Evolutionary conservation across 2,888 invertebrate genomes (phyloP).

Genomic region (Cephus rjabovi): DNA sequence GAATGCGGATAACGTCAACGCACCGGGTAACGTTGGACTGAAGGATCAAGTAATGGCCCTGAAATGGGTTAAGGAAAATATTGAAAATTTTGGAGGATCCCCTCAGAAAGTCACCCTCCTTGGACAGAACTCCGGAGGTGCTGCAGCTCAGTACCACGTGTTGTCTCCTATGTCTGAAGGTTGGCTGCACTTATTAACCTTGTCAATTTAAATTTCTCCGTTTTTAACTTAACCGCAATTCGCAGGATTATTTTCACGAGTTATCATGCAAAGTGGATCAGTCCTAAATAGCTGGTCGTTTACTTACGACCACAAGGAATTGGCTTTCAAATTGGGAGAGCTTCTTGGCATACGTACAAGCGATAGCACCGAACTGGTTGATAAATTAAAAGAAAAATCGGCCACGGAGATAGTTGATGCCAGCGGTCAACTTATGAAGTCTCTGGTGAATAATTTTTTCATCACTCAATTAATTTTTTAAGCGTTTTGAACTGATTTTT

Average conservation of each 20-base stretch:
- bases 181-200: conserved; percentile 38
- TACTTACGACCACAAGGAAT: conserved; percentile 42
- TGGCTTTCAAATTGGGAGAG: conserved; percentile 56
- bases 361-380: conserved; percentile 49
- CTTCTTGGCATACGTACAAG: conserved; percentile 51
- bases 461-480: neutral
- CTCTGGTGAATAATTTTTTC: conserved; percentile 29
- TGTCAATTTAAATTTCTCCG: neutral
- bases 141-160: conserved; percentile 34
- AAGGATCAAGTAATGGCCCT: conserved; percentile 70
- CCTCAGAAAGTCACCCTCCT: conserved; percentile 69
- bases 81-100: conserved; percentile 68
- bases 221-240: neutral
- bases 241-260: conserved; percentile 53
- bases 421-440: neutral
- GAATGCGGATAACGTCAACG: conserved; percentile 36
- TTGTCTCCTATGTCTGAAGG: conserved; percentile 39
- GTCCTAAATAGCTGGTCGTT: conserved; percentile 47
- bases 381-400: conserved; percentile 44
- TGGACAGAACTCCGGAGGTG: conserved; percentile 70
- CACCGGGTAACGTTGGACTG: conserved; percentile 42
- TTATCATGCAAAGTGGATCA: conserved; percentile 57
- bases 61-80: conserved; percentile 70
- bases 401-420: conserved; percentile 32
- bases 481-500: neutral